Evolutionary conservation across 2,113 vertebrate genomes (phyloP).

Genomic region (Motacilla alba): DNA sequence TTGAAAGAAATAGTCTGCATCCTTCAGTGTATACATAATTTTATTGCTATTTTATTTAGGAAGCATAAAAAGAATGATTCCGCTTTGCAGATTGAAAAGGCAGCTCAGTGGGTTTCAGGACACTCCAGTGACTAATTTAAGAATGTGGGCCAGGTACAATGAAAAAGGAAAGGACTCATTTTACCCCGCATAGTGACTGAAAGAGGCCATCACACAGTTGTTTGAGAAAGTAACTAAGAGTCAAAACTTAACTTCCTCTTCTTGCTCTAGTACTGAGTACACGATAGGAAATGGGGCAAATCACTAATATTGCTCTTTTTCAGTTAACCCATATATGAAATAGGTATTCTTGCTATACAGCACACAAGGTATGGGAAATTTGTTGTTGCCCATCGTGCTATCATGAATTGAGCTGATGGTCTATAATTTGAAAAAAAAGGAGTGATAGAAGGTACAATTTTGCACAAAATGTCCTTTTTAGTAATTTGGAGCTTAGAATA

Average conservation of each 20-base stretch:
- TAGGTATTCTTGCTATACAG: neutral
- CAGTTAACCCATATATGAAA: neutral
- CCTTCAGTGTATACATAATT: neutral
- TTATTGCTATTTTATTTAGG: neutral
- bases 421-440: neutral
- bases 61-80: neutral
- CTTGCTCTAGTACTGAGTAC: neutral
- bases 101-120: neutral
- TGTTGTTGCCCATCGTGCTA: neutral
- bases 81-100: neutral
- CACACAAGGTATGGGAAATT: neutral
- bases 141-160: neutral
- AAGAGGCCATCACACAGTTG: neutral
- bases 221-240: neutral
- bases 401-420: neutral
- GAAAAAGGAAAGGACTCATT: neutral
- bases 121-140: neutral
- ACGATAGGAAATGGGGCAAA: neutral
- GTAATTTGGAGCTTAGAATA: neutral
- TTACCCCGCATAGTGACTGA: neutral
- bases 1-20: neutral
- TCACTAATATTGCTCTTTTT: neutral
- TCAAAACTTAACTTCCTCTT: conserved; percentile 41
- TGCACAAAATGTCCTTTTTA: neutral
- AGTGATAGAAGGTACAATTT: neutral